Conservation (phyloP, 2,797 vertebrate species). For the Poeciliopsis paucimaculata region DNA sequence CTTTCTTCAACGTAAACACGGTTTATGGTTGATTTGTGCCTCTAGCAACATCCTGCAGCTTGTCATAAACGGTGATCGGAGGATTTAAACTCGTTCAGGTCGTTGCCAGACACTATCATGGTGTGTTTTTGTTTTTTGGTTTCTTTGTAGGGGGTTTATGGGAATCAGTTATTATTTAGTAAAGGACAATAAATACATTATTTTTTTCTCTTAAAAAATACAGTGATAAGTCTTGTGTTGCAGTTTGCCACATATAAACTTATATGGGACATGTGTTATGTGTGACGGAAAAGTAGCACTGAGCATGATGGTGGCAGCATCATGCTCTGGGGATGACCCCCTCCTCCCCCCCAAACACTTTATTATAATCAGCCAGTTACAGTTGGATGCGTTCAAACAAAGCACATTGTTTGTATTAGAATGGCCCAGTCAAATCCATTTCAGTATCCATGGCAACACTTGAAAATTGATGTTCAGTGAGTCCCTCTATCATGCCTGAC, state of each 20-base stretch:
- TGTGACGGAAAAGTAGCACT: neutral
- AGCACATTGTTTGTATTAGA: neutral
- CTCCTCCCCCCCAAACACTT: no score
- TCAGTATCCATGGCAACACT: neutral
- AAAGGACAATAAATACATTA: neutral
- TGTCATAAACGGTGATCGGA: neutral
- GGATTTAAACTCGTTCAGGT: neutral
- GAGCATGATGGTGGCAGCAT: neutral
- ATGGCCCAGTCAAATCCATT: neutral
- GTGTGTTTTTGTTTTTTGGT: neutral
- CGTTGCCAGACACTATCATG: neutral
- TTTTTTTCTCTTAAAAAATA: neutral
- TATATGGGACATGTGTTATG: neutral
- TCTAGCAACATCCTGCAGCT: neutral
- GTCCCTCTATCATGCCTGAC: neutral
- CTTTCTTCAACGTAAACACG: slow-evolving; percentile 32
- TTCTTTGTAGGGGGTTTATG: neutral
- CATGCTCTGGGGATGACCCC: neutral
- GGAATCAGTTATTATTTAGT: neutral
- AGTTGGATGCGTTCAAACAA: neutral
- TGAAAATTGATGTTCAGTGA: neutral
- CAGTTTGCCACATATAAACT: neutral
- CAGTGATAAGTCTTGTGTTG: neutral
- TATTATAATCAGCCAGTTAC: neutral
- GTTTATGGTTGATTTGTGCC: slow-evolving; percentile 24